Conservation (phyloP, 1,140 invertebrate species). For the Copidosoma floridanum region DNA sequence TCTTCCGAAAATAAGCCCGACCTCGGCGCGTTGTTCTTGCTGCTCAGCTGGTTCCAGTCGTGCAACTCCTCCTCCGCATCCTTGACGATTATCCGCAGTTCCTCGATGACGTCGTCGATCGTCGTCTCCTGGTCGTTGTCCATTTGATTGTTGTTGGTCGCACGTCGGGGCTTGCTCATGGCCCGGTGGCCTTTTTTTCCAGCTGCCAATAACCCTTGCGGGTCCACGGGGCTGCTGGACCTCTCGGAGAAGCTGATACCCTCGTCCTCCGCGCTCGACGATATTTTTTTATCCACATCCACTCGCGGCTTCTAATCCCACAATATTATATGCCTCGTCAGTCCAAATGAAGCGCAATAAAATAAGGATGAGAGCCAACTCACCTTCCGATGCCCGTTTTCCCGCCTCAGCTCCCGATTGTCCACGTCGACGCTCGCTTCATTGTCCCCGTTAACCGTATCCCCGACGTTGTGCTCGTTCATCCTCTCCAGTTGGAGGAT, state of each 20-base stretch:
- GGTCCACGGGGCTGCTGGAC: constrained; percentile 66
- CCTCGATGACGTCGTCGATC: constrained; percentile 84
- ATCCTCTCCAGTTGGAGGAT: constrained; percentile 44
- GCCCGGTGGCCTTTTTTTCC: constrained; percentile 11
- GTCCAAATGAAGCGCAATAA: neutral
- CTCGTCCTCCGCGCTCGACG: constrained; percentile 80
- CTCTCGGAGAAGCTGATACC: constrained; percentile 81
- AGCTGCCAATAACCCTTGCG: no score
- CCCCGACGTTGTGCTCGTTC: constrained; percentile 46
- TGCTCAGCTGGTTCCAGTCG: constrained; percentile 36
- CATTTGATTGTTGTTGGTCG: constrained; percentile 30
- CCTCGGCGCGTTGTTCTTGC: no score
- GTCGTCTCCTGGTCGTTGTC: constrained; percentile 78
- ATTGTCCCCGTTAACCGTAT: no score
- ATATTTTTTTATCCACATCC: constrained; percentile 47
- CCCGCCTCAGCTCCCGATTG: no score
- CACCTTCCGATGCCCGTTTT: neutral
- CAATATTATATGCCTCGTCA: no score
- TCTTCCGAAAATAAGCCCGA: neutral
- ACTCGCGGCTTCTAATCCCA: no score
- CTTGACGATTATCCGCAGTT: constrained; percentile 79
- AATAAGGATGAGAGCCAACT: neutral
- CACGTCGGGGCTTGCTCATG: neutral
- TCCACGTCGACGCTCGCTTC: no score
- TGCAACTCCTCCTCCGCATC: constrained; percentile 74